Evolutionary conservation across 2,113 vertebrate species (phyloP).

Genomic region (Mus pahari): DNA sequence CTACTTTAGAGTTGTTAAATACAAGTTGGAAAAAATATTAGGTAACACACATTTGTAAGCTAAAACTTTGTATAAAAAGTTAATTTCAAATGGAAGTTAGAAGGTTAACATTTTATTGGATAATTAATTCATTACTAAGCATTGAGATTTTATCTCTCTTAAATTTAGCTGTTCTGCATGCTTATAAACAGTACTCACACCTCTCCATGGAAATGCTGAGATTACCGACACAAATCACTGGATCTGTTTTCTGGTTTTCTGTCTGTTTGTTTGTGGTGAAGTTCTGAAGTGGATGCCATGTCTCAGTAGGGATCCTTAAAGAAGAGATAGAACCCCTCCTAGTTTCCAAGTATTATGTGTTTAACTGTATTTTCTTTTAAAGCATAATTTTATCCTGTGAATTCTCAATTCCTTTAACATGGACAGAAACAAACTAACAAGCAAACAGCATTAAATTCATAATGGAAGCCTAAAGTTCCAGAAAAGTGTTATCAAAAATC

Average conservation of each 20-base stretch:
- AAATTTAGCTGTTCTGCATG: background rate
- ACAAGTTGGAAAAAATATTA: background rate
- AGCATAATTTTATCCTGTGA: background rate
- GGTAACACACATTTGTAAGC: too few relatives aligned
- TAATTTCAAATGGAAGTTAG: background rate
- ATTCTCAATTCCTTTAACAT: background rate
- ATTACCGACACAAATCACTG: too few relatives aligned
- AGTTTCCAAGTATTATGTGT: background rate
- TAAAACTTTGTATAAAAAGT: background rate
- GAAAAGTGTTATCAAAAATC: background rate
- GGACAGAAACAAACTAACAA: background rate
- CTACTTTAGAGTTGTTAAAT: too few relatives aligned
- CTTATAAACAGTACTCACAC: background rate
- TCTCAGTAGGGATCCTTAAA: background rate
- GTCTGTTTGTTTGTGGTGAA: background rate
- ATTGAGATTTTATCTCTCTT: background rate
- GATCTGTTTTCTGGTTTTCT: background rate
- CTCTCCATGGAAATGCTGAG: background rate
- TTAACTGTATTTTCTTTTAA: background rate
- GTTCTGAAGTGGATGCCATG: too few relatives aligned
- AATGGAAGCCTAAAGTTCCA: background rate
- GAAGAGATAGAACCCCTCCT: background rate
- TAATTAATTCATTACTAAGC: background rate
- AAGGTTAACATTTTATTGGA: too few relatives aligned
- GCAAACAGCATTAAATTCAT: background rate